Percentiles rank a stretch among this genome's conserved stretches.
phyloP scores from a whole-genome alignment of 2,888 invertebrate genomes.

The Disparrhopalites patrizii region DNA sequence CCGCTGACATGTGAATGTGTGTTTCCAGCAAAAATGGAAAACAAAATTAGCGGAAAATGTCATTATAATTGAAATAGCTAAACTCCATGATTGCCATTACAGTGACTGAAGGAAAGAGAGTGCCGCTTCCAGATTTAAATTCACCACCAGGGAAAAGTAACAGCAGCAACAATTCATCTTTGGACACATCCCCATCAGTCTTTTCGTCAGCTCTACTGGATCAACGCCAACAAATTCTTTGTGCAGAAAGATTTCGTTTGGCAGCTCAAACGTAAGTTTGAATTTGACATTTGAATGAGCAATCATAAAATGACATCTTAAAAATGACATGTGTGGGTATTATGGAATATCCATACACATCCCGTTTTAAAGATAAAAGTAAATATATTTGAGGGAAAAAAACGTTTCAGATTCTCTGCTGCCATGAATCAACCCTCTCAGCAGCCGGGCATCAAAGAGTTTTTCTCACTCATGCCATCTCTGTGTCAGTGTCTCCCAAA shows the following conservation, averaged over 20 bases:
- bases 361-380: too few relatives aligned
- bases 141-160: neutral
- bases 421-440: slow-evolving; percentile 42
- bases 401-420: slow-evolving; percentile 39
- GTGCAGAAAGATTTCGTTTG: slow-evolving; percentile 43
- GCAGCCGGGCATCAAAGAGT: slow-evolving; percentile 39
- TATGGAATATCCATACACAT: too few relatives aligned
- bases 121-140: neutral
- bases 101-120: neutral
- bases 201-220: slow-evolving; percentile 27
- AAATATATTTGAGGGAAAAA: too few relatives aligned
- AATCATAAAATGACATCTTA: neutral
- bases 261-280: slow-evolving; percentile 43
- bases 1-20: too few relatives aligned
- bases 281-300: too few relatives aligned
- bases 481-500: slow-evolving; percentile 38
- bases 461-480: slow-evolving; percentile 41
- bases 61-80: too few relatives aligned
- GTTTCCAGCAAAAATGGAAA: too few relatives aligned
- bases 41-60: too few relatives aligned
- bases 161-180: neutral
- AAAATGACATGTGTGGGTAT: neutral
- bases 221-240: slow-evolving; percentile 36
- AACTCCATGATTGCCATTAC: neutral
- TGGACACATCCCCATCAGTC: neutral